These are phyloP conservation scores for Anthrax anthrax DNA, from an alignment of 2,888 invertebrate species.

Conservation along the genomic window DNA sequence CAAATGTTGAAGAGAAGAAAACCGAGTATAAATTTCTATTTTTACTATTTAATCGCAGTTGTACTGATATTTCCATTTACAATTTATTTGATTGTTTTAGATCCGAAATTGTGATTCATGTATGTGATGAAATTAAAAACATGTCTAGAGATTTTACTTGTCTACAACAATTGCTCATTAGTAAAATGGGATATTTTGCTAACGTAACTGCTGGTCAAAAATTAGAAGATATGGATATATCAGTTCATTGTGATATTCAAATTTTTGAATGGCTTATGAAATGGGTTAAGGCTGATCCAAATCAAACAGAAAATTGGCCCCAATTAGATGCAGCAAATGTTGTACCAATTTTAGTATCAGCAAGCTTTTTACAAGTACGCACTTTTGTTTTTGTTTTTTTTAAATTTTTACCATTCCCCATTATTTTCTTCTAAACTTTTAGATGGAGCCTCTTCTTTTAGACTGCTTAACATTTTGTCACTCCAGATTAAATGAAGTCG, in stretches of 20 bases:
- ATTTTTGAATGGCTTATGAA: constrained; percentile 95
- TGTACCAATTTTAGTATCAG: constrained; percentile 83
- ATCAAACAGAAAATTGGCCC: constrained; percentile 50
- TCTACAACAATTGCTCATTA: constrained; percentile 67
- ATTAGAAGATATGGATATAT: constrained; percentile 86
- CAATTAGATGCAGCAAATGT: constrained; percentile 68
- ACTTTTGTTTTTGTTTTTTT: not conserved
- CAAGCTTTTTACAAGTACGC: constrained; percentile 70
- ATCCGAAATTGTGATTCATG: constrained; percentile 81
- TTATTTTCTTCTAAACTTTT: constrained; percentile 13
- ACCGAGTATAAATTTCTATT: constrained; percentile 4
- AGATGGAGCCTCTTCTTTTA: constrained; percentile 82
- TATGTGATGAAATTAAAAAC: constrained; percentile 87
- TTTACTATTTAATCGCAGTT: no score
- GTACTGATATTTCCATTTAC: no score
- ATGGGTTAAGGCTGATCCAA: constrained; percentile 74
- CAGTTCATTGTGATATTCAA: constrained; percentile 89
- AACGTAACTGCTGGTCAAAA: constrained; percentile 71
- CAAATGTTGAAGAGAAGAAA: constrained; percentile 1
- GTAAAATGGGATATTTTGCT: constrained; percentile 92
- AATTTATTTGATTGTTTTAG: constrained; percentile 37
- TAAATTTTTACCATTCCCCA: not conserved
- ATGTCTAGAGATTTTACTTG: constrained; percentile 80
- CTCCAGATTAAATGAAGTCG: constrained; percentile 70
- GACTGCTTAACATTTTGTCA: constrained; percentile 80